A percentile compares a stretch with the other conserved stretches of the same genome.
Conservation (phyloP, 2,113 vertebrate species). For the Percina caprodes region DNA sequence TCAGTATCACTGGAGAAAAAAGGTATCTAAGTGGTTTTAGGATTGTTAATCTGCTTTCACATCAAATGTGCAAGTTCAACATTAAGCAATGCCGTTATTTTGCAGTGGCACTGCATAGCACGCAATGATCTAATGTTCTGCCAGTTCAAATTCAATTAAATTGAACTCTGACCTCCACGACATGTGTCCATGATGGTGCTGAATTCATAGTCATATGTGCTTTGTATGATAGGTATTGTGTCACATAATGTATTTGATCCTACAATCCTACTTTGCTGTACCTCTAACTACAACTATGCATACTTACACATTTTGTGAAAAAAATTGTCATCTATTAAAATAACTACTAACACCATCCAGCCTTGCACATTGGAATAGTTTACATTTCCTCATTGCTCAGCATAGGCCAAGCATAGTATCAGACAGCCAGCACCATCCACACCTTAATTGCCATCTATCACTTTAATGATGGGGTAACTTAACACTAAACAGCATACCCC, state of each 20-base stretch:
- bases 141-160: background rate
- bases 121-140: conserved; percentile 8
- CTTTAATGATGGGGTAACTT: conserved; percentile 70
- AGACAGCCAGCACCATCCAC: conserved; percentile 29
- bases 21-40: background rate
- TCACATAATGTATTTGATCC: background rate
- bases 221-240: background rate
- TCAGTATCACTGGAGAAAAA: background rate
- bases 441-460: conserved; percentile 66
- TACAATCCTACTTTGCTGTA: background rate
- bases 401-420: conserved; percentile 10
- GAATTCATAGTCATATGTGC: background rate
- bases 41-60: background rate
- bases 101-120: background rate
- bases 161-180: conserved; percentile 1
- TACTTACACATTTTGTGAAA: background rate
- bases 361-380: background rate
- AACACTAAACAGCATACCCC: conserved; percentile 67
- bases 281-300: background rate
- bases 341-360: background rate
- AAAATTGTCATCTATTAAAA: background rate
- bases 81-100: background rate
- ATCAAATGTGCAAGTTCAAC: background rate
- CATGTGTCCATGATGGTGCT: background rate
- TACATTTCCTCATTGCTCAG: background rate